Evolutionary conservation across 2,113 vertebrate species (phyloP).

Genomic region (Ifrita kowaldi): DNA sequence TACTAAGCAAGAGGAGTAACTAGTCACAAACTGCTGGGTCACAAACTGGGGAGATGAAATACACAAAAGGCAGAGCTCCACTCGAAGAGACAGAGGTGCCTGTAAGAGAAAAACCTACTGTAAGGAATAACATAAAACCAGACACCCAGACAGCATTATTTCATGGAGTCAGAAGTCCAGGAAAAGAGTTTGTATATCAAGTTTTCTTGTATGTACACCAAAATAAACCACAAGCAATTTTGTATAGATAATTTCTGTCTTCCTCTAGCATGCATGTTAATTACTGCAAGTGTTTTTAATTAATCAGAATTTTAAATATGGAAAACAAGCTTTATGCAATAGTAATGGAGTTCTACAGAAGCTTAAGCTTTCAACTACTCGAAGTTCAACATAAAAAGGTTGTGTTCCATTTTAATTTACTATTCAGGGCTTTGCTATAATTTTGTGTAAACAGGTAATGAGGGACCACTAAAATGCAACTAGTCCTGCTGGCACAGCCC

Average conservation of each 20-base stretch:
- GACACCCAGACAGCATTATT: not conserved
- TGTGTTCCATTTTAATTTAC: slow-evolving; percentile 54
- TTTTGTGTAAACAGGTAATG: slow-evolving; percentile 46
- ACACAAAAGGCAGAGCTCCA: not conserved
- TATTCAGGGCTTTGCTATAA: slow-evolving; percentile 24
- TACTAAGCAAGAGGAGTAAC: not conserved
- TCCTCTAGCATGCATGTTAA: not conserved
- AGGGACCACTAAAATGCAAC: slow-evolving; percentile 53
- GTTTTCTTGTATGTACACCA: not conserved
- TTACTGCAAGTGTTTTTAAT: slow-evolving; percentile 25
- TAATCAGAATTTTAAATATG: slow-evolving; percentile 26
- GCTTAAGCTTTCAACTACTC: slow-evolving; percentile 8
- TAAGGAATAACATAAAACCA: not conserved
- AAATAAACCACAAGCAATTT: not conserved
- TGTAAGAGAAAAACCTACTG: not conserved
- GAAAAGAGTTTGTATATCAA: not conserved
- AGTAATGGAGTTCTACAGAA: not conserved
- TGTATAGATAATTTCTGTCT: not conserved
- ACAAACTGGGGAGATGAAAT: not conserved
- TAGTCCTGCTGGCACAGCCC: slow-evolving; percentile 34
- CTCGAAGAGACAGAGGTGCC: not conserved
- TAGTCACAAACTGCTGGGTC: not conserved
- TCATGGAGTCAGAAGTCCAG: not conserved
- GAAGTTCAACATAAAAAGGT: slow-evolving; percentile 8
- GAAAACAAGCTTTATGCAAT: slow-evolving; percentile 4